These are phyloP conservation scores for Sinopyrophorus schimmeli DNA, from an alignment of 2,888 invertebrate genomes.

Conservation along the genomic window DNA sequence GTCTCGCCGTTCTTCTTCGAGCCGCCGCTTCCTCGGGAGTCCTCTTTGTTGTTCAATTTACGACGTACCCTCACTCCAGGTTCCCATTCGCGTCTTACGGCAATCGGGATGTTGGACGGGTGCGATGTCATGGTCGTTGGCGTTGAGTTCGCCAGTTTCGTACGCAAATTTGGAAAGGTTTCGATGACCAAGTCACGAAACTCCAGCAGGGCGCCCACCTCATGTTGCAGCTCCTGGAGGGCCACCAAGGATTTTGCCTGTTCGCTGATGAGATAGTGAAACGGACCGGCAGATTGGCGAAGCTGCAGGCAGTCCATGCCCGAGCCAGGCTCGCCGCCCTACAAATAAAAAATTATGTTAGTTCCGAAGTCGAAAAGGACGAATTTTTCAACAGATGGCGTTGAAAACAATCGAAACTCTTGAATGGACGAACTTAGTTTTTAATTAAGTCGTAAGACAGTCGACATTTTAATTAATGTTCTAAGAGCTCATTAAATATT, in stretches of 20 bases:
- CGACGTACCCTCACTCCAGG: slow-evolving; percentile 76
- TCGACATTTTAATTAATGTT: too few relatives aligned
- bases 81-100: slow-evolving; percentile 72
- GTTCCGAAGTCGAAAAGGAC: too few relatives aligned
- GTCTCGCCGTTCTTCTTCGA: slow-evolving; percentile 60
- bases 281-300: slow-evolving; percentile 68
- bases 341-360: slow-evolving; percentile 31
- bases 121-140: slow-evolving; percentile 50
- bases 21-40: slow-evolving; percentile 34
- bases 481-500: too few relatives aligned
- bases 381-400: too few relatives aligned
- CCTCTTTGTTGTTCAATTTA: slow-evolving; percentile 49
- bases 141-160: slow-evolving; percentile 72
- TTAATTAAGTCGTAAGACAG: too few relatives aligned
- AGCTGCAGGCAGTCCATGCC: slow-evolving; percentile 84
- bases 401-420: too few relatives aligned
- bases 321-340: slow-evolving; percentile 55
- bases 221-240: slow-evolving; percentile 90
- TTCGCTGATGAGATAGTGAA: slow-evolving; percentile 65
- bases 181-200: slow-evolving; percentile 94
- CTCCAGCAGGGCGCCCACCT: slow-evolving; percentile 87
- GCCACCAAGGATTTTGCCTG: slow-evolving; percentile 86
- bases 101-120: slow-evolving; percentile 61
- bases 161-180: slow-evolving; percentile 88
- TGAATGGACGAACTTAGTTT: too few relatives aligned